Conservation (phyloP, 2,797 vertebrate genomes). For the Microcaecilia unicolor region DNA sequence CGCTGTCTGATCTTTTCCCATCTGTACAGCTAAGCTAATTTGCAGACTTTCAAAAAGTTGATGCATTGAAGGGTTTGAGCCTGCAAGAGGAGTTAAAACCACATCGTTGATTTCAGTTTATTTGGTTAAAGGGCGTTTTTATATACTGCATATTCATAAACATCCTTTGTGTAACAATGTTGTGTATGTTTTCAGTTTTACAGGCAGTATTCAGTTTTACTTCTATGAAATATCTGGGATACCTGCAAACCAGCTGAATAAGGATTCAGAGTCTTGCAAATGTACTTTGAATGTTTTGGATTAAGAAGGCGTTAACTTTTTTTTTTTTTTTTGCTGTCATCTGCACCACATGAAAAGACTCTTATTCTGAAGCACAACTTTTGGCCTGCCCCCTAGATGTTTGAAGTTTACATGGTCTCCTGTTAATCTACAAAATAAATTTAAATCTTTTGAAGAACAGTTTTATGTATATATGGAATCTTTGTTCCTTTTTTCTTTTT, state of each 20-base stretch:
- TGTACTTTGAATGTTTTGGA: conserved; percentile 2
- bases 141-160: background rate
- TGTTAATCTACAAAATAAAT: background rate
- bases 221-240: conserved; percentile 24
- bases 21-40: background rate
- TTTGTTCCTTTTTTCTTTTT: conserved; percentile 15
- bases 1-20: too few species aligned
- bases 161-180: background rate
- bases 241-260: conserved; percentile 34
- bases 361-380: too few species aligned
- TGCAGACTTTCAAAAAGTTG: too few species aligned
- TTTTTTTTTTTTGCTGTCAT: background rate
- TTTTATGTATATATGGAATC: conserved; percentile 9
- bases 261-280: conserved; percentile 18
- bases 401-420: conserved; percentile 10
- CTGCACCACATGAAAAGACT: conserved; percentile 9
- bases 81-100: too few species aligned
- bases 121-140: background rate
- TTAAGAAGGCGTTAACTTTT: conserved; percentile 16
- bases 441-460: conserved; percentile 6
- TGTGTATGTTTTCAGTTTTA: conserved; percentile 34
- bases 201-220: conserved; percentile 36
- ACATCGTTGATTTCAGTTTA: background rate
- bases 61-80: background rate
- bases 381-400: conserved; percentile 5